These are phyloP conservation scores for Mixornis gularis DNA, from an alignment of 2,113 vertebrate species.

Conservation along the genomic window DNA sequence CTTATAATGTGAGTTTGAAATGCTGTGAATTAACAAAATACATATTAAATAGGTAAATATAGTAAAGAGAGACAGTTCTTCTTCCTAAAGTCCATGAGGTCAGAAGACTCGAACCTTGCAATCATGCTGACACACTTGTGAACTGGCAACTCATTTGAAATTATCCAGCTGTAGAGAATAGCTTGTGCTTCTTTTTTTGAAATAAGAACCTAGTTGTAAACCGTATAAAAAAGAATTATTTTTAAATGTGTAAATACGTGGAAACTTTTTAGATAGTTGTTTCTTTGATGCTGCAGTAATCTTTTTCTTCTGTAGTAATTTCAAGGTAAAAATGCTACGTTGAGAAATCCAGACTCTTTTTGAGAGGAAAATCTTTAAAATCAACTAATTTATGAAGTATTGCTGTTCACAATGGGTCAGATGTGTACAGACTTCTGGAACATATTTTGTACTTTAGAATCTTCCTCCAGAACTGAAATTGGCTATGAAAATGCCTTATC, in stretches of 20 bases:
- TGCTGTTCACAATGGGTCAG: background rate
- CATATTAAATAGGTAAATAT: background rate
- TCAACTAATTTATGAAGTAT: background rate
- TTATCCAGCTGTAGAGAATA: background rate
- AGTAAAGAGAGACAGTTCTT: background rate
- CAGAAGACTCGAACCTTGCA: background rate
- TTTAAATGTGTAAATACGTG: constrained; percentile 67
- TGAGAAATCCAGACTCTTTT: background rate
- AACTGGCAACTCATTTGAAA: background rate
- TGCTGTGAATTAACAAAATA: constrained; percentile 51
- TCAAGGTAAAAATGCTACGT: background rate
- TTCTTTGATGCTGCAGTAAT: constrained; percentile 55
- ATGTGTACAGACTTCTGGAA: background rate
- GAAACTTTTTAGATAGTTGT: constrained; percentile 46
- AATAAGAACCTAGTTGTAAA: constrained; percentile 26
- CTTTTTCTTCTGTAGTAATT: constrained; percentile 34
- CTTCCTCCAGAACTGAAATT: background rate
- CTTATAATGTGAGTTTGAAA: constrained; percentile 58
- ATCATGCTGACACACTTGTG: background rate
- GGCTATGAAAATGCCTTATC: constrained; percentile 26
- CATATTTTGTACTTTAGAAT: constrained; percentile 21
- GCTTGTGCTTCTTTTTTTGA: constrained; percentile 31
- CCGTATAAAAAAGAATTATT: constrained; percentile 29
- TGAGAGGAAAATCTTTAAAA: constrained; percentile 26
- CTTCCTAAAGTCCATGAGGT: background rate